Base-by-base conservation (phyloP, 2,113 vertebrate genomes). In the Ptychochromis oligacanthus region DNA sequence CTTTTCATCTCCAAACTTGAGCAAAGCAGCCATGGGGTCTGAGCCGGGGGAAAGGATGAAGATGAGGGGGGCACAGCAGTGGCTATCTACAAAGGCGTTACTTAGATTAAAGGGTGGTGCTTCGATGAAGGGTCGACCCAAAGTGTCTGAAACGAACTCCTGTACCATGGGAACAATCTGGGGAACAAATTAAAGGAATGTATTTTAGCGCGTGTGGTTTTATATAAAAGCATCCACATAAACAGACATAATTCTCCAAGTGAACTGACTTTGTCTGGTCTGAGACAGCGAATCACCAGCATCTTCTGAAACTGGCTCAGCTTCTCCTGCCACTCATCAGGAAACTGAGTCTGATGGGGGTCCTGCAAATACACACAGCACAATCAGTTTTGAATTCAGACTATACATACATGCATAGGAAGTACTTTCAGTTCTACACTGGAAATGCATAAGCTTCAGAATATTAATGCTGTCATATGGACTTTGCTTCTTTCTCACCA, bases 1-100 rank as follows among this genome's bases (percentile, higher is more conserved):
- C 96, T 96, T 96, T 90, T 97, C 96, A 56, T 96, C 96, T 65
- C 96, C 96, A 80, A 98, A 98, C 85, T 97, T 97, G 6, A 98
- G 91, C 81, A 97, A 94, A 0, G 96, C 96, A 15, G 97, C 96
- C 97, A 96, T 97, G 22, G 97, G 97, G 86, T 98, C 96, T 0
- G 95, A 95, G 24, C 96, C 96, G 1, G 97, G 96, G 24, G 96
- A 97, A 49, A 98, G 94, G 79, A 97, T 88, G 72, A 98, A 97
- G 87, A 97, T 96, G 74, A 97, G 91, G 0, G 96, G 93, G 7
- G 96, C 93, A 2, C 96, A 97, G 88, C 96, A 97, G 79, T 97
- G 95, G 76, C 97, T 97, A 54, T 98, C 97, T 40, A 76, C 91
- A 88, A 97, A 98, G 1, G 96, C 95, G 22, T 95, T 95, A 22